Conservation (phyloP, 2,888 invertebrate species). For the Drosophila atripex region DNA sequence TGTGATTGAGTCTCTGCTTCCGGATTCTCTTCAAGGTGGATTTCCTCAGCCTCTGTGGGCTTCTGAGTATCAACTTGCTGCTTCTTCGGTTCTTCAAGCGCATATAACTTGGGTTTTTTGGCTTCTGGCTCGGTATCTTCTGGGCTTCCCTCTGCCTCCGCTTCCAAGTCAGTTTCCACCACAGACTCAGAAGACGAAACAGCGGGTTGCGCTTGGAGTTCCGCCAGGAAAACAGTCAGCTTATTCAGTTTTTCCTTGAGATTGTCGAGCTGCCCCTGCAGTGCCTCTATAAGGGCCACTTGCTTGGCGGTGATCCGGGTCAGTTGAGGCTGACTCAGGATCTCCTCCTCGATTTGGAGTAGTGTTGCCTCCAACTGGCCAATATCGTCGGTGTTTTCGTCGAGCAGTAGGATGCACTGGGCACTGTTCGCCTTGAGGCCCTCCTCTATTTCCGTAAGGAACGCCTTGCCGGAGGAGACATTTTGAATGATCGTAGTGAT, state of each 20-base stretch:
- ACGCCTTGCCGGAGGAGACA: conserved; percentile 66
- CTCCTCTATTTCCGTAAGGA: conserved; percentile 73
- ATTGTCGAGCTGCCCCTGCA: conserved; percentile 68
- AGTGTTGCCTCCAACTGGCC: conserved; percentile 64
- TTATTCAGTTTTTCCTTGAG: conserved; percentile 64
- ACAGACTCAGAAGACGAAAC: conserved; percentile 10
- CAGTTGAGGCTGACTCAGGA: conserved; percentile 63
- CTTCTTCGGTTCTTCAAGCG: conserved; percentile 1
- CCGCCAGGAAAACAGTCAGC: conserved; percentile 22
- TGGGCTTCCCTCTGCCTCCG: conserved; percentile 4
- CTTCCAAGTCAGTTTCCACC: conserved; percentile 13
- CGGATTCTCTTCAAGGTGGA: neutral
- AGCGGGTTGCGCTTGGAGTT: conserved; percentile 38
- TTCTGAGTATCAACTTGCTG: conserved; percentile 1
- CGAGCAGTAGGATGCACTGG: conserved; percentile 61
- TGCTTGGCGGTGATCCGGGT: conserved; percentile 61
- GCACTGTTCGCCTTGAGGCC: conserved; percentile 69
- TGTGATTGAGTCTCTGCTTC: neutral
- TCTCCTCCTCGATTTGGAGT: conserved; percentile 69
- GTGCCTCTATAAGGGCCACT: conserved; percentile 63
- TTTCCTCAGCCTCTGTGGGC: neutral
- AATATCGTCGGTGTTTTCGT: conserved; percentile 68
- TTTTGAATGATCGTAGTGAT: conserved; percentile 67
- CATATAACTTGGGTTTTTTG: conserved; percentile 11
- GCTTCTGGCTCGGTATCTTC: conserved; percentile 17